Conservation (phyloP, 2,888 invertebrate genomes). For the Trachelus iudaicus region DNA sequence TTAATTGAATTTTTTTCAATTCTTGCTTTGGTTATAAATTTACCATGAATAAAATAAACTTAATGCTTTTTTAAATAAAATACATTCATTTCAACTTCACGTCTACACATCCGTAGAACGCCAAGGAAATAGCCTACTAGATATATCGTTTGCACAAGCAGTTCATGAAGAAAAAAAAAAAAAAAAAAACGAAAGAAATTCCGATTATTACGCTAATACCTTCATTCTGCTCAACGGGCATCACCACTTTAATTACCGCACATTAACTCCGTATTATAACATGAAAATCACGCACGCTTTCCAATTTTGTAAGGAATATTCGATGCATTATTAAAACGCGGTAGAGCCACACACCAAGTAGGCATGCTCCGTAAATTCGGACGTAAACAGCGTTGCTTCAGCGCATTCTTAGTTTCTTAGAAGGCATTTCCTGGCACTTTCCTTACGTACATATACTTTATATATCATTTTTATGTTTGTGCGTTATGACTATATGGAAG, state of each 20-base stretch:
- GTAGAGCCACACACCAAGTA: slow-evolving; percentile 26
- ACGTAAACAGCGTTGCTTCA: slow-evolving; percentile 32
- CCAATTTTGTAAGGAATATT: slow-evolving; percentile 59
- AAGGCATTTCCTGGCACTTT: slow-evolving; percentile 36
- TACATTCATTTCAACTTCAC: slow-evolving; percentile 7
- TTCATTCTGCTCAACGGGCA: slow-evolving; percentile 43
- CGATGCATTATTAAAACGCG: slow-evolving; percentile 48
- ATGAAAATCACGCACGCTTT: slow-evolving; percentile 55
- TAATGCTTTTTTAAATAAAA: slow-evolving; percentile 3
- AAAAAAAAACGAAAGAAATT: background rate
- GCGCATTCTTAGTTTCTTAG: slow-evolving; percentile 33
- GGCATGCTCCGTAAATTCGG: slow-evolving; percentile 53
- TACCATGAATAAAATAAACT: slow-evolving; percentile 14
- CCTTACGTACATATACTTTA: slow-evolving; percentile 35
- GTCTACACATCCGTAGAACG: slow-evolving; percentile 14
- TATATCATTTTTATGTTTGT: slow-evolving; percentile 18
- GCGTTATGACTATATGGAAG: background rate
- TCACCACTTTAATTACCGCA: slow-evolving; percentile 53
- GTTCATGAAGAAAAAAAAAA: background rate
- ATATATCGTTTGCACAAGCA: background rate
- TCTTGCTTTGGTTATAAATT: slow-evolving; percentile 7
- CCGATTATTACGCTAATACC: slow-evolving; percentile 31
- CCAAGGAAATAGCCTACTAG: slow-evolving; percentile 4
- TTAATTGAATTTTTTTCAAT: slow-evolving; percentile 3
- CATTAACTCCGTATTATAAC: slow-evolving; percentile 56